Evolutionary conservation across 2,113 vertebrate genomes (phyloP).

Genomic region (Otis tarda): DNA sequence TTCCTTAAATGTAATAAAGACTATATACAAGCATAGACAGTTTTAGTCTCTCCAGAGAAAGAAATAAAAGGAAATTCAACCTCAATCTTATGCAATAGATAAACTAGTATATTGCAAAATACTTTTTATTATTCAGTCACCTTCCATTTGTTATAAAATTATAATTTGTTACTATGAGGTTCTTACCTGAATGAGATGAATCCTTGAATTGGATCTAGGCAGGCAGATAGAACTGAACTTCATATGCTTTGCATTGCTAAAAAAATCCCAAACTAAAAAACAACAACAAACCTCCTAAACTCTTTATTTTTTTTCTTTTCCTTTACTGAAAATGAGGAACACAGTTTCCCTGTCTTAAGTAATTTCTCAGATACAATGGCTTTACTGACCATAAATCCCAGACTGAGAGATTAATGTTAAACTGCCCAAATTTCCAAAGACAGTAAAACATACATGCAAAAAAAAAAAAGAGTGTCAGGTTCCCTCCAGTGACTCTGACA

Average conservation of each 20-base stretch:
- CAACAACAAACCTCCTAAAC: rapidly evolving
- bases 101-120: background rate
- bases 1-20: background rate
- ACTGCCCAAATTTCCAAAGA: background rate
- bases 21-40: background rate
- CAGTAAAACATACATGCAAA: background rate
- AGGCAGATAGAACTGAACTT: background rate
- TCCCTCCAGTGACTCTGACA: background rate
- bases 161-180: background rate
- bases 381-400: background rate
- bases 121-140: background rate
- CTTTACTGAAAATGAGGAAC: background rate
- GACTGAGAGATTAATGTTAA: background rate
- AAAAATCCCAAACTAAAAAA: rapidly evolving
- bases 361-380: background rate
- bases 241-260: background rate
- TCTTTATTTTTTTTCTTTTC: background rate
- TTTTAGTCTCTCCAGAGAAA: background rate
- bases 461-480: background rate
- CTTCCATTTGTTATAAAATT: background rate
- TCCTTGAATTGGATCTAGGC: background rate
- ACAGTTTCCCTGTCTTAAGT: background rate
- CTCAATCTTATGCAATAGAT: too few species aligned
- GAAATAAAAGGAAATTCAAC: background rate
- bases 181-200: background rate